phyloP scores from a whole-genome alignment of 2,888 invertebrate species.

The Tuta absoluta region DNA sequence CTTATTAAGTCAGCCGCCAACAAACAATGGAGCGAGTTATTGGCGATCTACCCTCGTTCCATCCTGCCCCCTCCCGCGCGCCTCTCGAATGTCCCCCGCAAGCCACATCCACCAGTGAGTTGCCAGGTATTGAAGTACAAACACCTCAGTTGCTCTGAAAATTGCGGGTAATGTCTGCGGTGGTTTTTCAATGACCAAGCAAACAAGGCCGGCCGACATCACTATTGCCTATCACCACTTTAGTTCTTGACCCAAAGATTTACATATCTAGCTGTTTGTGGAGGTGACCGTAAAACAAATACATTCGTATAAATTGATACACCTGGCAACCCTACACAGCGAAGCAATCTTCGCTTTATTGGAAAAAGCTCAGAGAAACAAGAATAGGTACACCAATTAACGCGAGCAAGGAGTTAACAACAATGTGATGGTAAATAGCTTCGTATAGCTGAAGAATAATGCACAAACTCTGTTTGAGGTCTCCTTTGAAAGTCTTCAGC shows the following conservation, averaged over 20 bases:
- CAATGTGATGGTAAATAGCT: conserved; percentile 35
- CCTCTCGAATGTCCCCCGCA: conserved; percentile 45
- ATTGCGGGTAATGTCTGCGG: too few species aligned
- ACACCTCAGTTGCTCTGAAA: too few species aligned
- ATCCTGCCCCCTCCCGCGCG: conserved; percentile 56
- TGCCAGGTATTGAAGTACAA: too few species aligned
- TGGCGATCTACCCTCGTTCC: conserved; percentile 76
- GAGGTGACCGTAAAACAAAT: too few species aligned
- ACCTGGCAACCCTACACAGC: conserved; percentile 45
- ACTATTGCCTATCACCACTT: too few species aligned
- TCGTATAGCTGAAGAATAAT: conserved; percentile 22
- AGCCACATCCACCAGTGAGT: conserved; percentile 35
- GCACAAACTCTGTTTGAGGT: conserved; percentile 13
- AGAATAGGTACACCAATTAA: conserved; percentile 76
- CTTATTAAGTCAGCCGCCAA: conserved; percentile 79
- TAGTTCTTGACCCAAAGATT: too few species aligned
- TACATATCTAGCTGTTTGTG: too few species aligned
- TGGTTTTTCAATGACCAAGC: too few species aligned
- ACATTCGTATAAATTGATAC: too few species aligned
- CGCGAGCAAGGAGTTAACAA: conserved; percentile 47
- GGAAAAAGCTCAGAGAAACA: conserved; percentile 71
- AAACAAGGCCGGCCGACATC: too few species aligned
- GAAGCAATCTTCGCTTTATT: conserved; percentile 72
- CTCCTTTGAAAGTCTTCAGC: conserved; percentile 11
- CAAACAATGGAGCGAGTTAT: conserved; percentile 79